Base-by-base conservation (phyloP, 2,888 invertebrate species). In the Sinohyriopsis cumingii region DNA sequence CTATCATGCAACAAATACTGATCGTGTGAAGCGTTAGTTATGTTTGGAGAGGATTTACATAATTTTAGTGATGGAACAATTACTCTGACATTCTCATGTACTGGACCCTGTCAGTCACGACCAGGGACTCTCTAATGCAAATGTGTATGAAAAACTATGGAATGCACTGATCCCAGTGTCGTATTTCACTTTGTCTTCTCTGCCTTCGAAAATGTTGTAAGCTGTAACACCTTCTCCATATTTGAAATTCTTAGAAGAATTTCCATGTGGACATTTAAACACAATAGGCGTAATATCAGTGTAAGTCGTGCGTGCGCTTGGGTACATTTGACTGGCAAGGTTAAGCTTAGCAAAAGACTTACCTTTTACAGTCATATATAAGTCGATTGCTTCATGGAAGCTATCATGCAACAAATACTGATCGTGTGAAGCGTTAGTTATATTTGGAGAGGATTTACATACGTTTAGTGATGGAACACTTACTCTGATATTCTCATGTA, bases 161-260 rank as follows among this genome's bases (percentile, higher is more conserved):
- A 62, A 66, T 73, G 67, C 64, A 71, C 72, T 71, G 77, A n/a
- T n/a, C n/a, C n/a, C n/a, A n/a, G n/a, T n/a, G n/a, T n/a, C n/a
- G n/a, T n/a, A n/a, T n/a, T n/a, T n/a, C n/a, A n/a, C n/a, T n/a
- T n/a, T n/a, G n/a, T n/a, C n/a, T n/a, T n/a, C n/a, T n/a, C n/a
- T n/a, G n/a, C n/a, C n/a, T n/a, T n/a, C n/a, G n/a, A n/a, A n/a
- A n/a, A n/a, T n/a, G n/a, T n/a, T n/a, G n/a, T n/a, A n/a, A n/a
- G n/a, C n/a, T n/a, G n/a, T n/a, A n/a, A n/a, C n/a, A n/a, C n/a
- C n/a, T 54, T 55, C 55, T 19, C 54, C 54, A 25, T 66, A 68
- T 72, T 77, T 79, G 77, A 77, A 79, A 79, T 77, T 76, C 63
- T 71, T 63, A 76, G 77, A 74, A 79, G 81, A 79, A 67, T 73